Evolutionary conservation across 2,797 vertebrate species (phyloP).

Genomic region (Masticophis lateralis): DNA sequence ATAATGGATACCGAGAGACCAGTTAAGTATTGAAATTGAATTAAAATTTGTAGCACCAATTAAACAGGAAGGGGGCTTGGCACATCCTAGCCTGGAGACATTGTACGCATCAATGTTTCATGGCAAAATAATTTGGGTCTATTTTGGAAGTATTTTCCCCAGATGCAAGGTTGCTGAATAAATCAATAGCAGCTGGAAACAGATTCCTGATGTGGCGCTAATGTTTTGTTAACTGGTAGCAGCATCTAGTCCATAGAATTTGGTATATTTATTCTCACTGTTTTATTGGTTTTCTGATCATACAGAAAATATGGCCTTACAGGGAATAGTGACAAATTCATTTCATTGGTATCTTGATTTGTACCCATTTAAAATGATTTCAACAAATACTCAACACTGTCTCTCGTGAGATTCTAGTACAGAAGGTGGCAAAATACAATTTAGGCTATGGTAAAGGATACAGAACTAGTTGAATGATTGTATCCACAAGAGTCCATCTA

Average conservation of each 20-base stretch:
- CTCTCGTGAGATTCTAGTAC: not conserved
- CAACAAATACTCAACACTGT: not conserved
- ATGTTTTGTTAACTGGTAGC: not conserved
- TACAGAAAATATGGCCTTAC: not conserved
- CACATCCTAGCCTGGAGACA: not conserved
- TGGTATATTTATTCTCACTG: not conserved
- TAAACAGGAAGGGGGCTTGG: not conserved
- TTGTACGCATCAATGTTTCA: not conserved
- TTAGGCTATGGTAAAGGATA: not conserved
- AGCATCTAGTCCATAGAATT: not conserved
- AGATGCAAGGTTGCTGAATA: not conserved
- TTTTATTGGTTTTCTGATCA: not conserved
- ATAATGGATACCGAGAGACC: slow-evolving; percentile 18
- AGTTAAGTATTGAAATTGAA: slow-evolving; percentile 16
- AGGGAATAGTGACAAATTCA: not conserved
- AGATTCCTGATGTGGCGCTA: not conserved
- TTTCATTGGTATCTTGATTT: not conserved
- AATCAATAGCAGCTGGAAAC: not conserved
- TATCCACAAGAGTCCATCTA: not conserved
- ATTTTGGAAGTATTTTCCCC: not conserved
- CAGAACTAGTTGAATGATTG: not conserved
- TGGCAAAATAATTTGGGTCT: not conserved
- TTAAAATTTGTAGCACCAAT: slow-evolving; percentile 26
- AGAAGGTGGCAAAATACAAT: not conserved
- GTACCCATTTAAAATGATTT: not conserved